Evolutionary conservation across 2,113 vertebrate genomes (phyloP).

Genomic region (Chinchilla lanigera): DNA sequence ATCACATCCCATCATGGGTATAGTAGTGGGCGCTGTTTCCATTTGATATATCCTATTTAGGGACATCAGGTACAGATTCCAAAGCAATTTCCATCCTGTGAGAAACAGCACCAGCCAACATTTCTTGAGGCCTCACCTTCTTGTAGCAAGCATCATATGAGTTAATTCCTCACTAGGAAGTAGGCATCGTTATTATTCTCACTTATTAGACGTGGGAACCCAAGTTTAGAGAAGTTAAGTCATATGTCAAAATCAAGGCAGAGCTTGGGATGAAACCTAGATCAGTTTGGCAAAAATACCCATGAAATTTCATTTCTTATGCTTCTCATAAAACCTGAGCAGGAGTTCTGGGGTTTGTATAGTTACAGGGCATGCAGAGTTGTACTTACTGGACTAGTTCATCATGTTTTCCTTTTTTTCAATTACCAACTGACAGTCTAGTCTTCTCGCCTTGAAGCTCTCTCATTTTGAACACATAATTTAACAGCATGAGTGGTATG

Average conservation of each 20-base stretch:
- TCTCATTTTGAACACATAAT: not conserved
- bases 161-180: not conserved
- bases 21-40: not conserved
- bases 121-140: not conserved
- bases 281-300: not conserved
- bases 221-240: not conserved
- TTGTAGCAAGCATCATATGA: not conserved
- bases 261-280: not conserved
- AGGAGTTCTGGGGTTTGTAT: not conserved
- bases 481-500: not conserved
- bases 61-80: not conserved
- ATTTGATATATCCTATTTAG: not conserved
- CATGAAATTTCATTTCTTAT: not conserved
- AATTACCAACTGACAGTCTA: not conserved
- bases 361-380: not conserved
- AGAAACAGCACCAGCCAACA: not conserved
- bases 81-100: not conserved
- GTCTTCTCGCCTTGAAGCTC: not conserved
- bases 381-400: not conserved
- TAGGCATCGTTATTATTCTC: not conserved
- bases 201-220: not conserved
- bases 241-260: not conserved
- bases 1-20: not conserved
- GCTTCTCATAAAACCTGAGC: not conserved
- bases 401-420: not conserved